These are phyloP conservation scores for Tyrannus savana DNA, from an alignment of 2,113 vertebrate species.

Conservation along the genomic window DNA sequence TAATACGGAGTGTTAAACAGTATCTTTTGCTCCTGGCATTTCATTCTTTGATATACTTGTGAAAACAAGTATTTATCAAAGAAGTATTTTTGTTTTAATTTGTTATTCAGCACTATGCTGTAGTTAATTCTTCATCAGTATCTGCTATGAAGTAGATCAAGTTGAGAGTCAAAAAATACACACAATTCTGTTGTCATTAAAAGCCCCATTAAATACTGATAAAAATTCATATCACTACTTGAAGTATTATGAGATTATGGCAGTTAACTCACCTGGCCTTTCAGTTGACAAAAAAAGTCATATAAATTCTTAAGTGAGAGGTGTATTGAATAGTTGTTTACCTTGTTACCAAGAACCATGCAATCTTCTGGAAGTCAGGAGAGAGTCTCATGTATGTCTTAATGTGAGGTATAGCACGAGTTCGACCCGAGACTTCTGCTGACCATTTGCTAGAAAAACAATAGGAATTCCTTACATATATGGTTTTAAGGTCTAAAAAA, in stretches of 20 bases:
- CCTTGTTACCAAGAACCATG: slow-evolving; percentile 98
- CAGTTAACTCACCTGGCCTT: not conserved
- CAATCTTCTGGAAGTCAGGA: slow-evolving; percentile 86
- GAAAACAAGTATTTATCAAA: not conserved
- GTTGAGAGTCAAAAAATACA: not conserved
- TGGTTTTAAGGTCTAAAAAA: not conserved
- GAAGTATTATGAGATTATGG: not conserved
- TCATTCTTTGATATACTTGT: not conserved
- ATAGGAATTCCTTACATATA: not conserved
- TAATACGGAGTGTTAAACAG: not conserved
- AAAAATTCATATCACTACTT: not conserved
- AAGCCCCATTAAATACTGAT: not conserved
- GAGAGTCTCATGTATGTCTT: slow-evolving; percentile 94
- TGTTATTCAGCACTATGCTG: not conserved
- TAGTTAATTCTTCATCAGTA: not conserved
- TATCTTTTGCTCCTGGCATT: not conserved
- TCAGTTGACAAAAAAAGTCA: not conserved
- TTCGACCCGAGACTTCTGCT: slow-evolving; percentile 87
- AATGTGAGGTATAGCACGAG: slow-evolving; percentile 94
- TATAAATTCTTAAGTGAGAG: not conserved
- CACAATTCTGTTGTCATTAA: not conserved
- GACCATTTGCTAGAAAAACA: slow-evolving; percentile 84
- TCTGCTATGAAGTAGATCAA: not conserved
- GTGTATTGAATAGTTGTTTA: slow-evolving; percentile 27
- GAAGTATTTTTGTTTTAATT: not conserved